phyloP scores from a whole-genome alignment of 2,888 invertebrate species.

The Callimorpha dominula region DNA sequence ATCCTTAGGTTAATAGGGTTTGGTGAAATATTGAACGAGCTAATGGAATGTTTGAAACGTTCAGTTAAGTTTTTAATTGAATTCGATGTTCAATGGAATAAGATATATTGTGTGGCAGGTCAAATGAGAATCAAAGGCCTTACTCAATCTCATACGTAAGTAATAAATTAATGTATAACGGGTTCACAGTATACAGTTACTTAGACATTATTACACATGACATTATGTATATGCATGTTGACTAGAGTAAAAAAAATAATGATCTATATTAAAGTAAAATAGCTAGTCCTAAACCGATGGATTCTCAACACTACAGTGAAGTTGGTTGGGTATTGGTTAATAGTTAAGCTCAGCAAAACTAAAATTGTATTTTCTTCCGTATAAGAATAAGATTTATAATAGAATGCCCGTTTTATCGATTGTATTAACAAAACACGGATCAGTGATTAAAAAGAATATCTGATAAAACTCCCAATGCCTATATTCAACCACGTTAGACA shows the following conservation, averaged over 20 bases:
- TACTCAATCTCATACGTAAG: neutral
- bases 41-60: constrained; percentile 53
- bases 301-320: neutral
- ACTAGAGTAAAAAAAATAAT: too few relatives aligned
- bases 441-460: neutral
- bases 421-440: neutral
- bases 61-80: constrained; percentile 44
- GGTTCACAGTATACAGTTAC: neutral
- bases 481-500: neutral
- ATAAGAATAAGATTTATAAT: too few relatives aligned
- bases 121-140: constrained; percentile 12
- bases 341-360: neutral
- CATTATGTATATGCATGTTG: neutral
- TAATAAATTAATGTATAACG: neutral
- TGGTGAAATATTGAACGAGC: constrained; percentile 55
- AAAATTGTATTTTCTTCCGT: too few relatives aligned
- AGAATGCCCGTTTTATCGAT: neutral
- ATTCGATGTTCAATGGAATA: constrained; percentile 19
- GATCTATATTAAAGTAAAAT: neutral
- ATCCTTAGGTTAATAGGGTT: constrained; percentile 49
- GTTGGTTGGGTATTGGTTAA: neutral
- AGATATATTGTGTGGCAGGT: constrained; percentile 29
- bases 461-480: neutral
- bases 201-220: neutral
- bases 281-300: neutral